These are phyloP conservation scores for Laticauda laticaudata DNA, from an alignment of 2,113 vertebrate species.

Conservation along the genomic window DNA sequence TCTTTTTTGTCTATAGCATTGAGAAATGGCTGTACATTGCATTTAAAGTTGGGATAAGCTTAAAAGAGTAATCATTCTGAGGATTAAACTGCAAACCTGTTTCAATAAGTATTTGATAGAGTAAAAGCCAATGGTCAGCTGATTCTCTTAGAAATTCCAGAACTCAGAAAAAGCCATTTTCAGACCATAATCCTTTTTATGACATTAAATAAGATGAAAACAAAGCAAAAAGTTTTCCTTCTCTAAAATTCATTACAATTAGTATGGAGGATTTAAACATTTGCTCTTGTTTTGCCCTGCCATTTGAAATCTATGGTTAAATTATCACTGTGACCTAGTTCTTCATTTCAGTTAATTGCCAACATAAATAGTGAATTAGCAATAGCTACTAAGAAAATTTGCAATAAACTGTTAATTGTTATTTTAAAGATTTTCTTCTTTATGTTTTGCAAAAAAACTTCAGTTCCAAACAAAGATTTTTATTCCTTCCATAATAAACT, in stretches of 20 bases:
- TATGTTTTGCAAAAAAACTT: not conserved
- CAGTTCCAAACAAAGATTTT: not conserved
- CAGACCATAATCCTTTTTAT: not conserved
- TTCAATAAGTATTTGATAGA: not conserved
- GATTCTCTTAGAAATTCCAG: not conserved
- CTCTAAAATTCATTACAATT: not conserved
- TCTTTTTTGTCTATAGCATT: not conserved
- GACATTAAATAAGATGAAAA: not conserved
- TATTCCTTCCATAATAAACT: accelerated
- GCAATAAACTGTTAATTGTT: conserved; percentile 25
- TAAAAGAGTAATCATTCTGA: not conserved
- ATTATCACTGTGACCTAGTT: conserved; percentile 18
- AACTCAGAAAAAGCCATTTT: not conserved
- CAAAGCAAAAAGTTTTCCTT: not conserved
- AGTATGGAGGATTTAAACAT: not conserved
- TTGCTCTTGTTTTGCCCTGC: not conserved
- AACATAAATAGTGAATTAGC: conserved; percentile 1
- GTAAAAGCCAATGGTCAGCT: not conserved
- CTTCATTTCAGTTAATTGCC: conserved; percentile 7
- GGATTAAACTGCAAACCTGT: not conserved
- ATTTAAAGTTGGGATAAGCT: not conserved
- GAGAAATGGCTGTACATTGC: not conserved
- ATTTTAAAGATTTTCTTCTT: not conserved
- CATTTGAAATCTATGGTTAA: not conserved
- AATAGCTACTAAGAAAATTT: conserved; percentile 21